Base-by-base conservation (phyloP, 2,888 invertebrate genomes). In the Tinea semifulvella region DNA sequence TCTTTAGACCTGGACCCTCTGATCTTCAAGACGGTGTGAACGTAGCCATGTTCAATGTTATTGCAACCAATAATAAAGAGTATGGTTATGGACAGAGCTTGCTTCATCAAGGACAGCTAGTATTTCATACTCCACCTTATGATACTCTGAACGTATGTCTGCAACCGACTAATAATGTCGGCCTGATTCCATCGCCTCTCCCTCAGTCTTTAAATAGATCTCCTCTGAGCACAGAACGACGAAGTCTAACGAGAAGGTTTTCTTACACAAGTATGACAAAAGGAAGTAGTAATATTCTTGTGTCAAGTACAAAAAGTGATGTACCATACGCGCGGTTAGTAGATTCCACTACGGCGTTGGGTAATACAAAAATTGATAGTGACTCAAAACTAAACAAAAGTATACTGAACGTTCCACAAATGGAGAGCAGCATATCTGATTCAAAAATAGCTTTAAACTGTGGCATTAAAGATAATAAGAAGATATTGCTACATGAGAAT, bases 41-140 rank as follows among this genome's bases (percentile, higher is more conserved):
- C 57, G 86, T 94, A 46, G 93, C 94, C 2, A 87, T 88, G 51
- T 91, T 90, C 57, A 85, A 88, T 82, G 84, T 81, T 22, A 68
- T 71, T 48, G 89, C 92, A 57, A 89, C 90, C 42, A 82, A 85
- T 16, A 88, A 88, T 2, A 89, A 89, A 55, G 95, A 95, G 62
- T 92, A 89, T 55, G 96, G 96, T 0, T 98, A 94, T 62, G 97
- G 96, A 0, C 96, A 98, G 70, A 97, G 96, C 61, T 87, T 98
- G 55, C 74, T 98, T 16, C 94, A 96, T 61, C 86, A 91, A 46
- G 88, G 90, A 20, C 89, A 94, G 64, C 75, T 96, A 6, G 90
- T 96, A 38, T 96, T 97, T 65, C 92, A 95, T 54, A 94, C 94
- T 1, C 92, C 94, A 0, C 94, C 94, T 0, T 94, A 94, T 58